These are phyloP conservation scores for Dicycla oo DNA, from an alignment of 2,888 invertebrate species.

Conservation along the genomic window DNA sequence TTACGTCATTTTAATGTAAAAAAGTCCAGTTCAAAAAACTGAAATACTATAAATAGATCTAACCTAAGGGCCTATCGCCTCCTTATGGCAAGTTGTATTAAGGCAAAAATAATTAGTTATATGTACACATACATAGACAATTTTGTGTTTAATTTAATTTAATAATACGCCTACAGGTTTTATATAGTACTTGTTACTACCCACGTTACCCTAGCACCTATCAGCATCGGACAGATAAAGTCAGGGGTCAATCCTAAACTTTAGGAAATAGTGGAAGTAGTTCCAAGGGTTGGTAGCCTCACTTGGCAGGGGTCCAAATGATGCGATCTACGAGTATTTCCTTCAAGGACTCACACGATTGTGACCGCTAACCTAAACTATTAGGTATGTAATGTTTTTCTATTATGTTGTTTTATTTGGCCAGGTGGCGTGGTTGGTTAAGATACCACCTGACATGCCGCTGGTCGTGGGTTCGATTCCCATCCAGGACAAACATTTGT, in stretches of 20 bases:
- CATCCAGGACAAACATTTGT: too few species aligned
- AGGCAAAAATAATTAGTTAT: background rate
- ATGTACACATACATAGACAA: too few species aligned
- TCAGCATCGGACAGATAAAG: slow-evolving; percentile 8
- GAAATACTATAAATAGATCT: too few species aligned
- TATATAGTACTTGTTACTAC: background rate
- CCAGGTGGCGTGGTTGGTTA: too few species aligned
- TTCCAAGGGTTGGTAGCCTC: slow-evolving; percentile 30
- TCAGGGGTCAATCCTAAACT: slow-evolving; percentile 30
- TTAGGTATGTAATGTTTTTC: slow-evolving; percentile 36
- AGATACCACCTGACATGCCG: too few species aligned
- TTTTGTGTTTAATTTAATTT: background rate
- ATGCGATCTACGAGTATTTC: slow-evolving; percentile 42
- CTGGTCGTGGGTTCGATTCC: too few species aligned
- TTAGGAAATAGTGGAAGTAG: slow-evolving; percentile 43
- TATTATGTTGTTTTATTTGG: slow-evolving; percentile 20
- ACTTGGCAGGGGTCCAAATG: slow-evolving; percentile 63
- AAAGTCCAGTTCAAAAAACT: background rate
- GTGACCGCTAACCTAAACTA: slow-evolving; percentile 26
- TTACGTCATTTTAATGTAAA: background rate
- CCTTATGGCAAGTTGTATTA: background rate
- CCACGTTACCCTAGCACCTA: background rate
- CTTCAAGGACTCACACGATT: slow-evolving; percentile 33
- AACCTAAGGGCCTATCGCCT: background rate
- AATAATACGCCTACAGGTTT: background rate